Evolutionary conservation across 2,888 invertebrate species (phyloP).

Genomic region (Ditula angustiorana): DNA sequence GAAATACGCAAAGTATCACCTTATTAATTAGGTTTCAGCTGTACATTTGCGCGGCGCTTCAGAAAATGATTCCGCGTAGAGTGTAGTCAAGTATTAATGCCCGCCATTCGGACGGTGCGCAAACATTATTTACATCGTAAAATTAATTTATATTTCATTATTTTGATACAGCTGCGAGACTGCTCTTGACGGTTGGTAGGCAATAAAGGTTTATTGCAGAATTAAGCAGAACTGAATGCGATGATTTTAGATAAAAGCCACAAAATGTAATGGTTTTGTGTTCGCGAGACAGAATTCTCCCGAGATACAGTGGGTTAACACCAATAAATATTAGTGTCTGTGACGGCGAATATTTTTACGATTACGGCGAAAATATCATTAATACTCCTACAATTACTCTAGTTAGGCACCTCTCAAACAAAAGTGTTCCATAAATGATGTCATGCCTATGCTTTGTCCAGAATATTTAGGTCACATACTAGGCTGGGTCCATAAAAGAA

Average conservation of each 20-base stretch:
- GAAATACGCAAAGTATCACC: constrained; percentile 20
- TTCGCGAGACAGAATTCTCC: background rate
- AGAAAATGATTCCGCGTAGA: constrained; percentile 23
- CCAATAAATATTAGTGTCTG: background rate
- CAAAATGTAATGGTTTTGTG: constrained; percentile 12
- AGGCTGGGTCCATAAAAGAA: background rate
- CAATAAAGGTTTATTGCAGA: constrained; percentile 34
- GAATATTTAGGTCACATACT: background rate
- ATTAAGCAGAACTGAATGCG: constrained; percentile 3
- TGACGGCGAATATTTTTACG: background rate
- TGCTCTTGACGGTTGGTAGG: constrained; percentile 28
- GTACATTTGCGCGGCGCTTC: constrained; percentile 18
- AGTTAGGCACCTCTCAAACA: background rate
- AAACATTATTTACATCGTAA: constrained; percentile 38
- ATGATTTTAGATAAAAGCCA: constrained; percentile 23
- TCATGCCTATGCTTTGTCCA: background rate
- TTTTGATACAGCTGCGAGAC: constrained; percentile 38
- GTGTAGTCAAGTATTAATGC: constrained; percentile 33
- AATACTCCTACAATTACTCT: background rate
- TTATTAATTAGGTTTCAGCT: constrained; percentile 26
- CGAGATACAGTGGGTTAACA: constrained; percentile 7
- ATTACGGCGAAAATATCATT: background rate
- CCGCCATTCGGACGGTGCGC: constrained; percentile 21
- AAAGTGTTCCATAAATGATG: background rate
- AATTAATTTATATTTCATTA: constrained; percentile 40